These are phyloP conservation scores for Brienomyrus brachyistius DNA, from an alignment of 2,113 vertebrate species.

Conservation along the genomic window DNA sequence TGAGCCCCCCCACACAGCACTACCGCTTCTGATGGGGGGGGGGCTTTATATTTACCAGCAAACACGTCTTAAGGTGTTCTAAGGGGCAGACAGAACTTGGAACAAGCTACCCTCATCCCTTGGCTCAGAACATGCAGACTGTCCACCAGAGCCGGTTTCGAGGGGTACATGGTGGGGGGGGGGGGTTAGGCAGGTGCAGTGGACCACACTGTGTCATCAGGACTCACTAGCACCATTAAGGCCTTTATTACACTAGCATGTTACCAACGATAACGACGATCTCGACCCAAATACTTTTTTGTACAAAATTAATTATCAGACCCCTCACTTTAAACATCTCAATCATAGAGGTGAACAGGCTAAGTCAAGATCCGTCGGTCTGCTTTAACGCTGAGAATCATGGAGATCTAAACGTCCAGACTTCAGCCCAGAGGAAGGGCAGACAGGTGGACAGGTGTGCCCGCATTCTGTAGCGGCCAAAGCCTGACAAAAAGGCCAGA, in stretches of 20 bases:
- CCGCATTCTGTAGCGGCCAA: constrained; percentile 41
- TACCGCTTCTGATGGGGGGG: no score
- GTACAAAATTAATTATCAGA: neutral
- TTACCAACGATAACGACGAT: neutral
- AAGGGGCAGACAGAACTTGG: no score
- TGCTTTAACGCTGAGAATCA: neutral
- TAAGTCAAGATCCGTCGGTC: neutral
- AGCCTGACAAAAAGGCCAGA: constrained; percentile 44
- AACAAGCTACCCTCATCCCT: no score
- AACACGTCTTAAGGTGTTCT: no score
- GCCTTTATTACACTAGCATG: neutral
- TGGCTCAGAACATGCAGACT: no score
- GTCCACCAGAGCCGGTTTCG: no score
- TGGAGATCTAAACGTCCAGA: neutral
- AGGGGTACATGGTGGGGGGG: no score
- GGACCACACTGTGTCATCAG: neutral
- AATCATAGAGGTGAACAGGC: neutral
- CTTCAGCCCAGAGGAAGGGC: neutral
- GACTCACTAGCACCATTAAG: neutral
- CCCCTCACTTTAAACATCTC: neutral
- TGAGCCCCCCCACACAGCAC: no score
- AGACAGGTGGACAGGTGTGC: constrained; percentile 19
- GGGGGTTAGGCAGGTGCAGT: no score
- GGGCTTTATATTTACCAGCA: no score
- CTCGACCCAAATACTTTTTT: neutral